Conservation (phyloP, 2,797 vertebrate species). For the Heterohyrax brucei region DNA sequence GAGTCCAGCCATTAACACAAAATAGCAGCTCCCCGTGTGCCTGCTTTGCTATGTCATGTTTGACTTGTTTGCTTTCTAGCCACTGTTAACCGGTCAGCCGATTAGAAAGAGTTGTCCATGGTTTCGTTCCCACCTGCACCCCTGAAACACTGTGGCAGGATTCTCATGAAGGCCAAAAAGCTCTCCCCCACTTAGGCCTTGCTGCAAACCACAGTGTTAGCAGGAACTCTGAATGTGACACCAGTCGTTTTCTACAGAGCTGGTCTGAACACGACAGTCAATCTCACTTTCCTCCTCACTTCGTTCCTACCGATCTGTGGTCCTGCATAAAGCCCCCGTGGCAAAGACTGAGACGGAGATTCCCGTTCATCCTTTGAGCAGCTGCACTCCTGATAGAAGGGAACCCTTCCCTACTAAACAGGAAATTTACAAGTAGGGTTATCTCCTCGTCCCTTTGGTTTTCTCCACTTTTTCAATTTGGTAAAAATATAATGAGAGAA, state of each 20-base stretch:
- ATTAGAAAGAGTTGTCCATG: not conserved
- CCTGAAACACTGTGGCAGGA: not conserved
- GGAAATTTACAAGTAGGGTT: conserved; percentile 37
- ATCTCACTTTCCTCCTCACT: conserved; percentile 58
- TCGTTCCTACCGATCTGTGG: conserved; percentile 57
- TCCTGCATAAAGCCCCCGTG: conserved; percentile 30
- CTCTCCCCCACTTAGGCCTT: not conserved
- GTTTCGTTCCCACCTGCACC: not conserved
- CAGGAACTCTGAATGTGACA: conserved; percentile 22
- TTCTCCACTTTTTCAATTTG: conserved; percentile 3
- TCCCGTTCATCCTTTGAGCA: not conserved
- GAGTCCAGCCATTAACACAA: not conserved
- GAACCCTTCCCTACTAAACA: not conserved
- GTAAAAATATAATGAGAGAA: not conserved
- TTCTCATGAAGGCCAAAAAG: not conserved
- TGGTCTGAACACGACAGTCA: conserved; percentile 36
- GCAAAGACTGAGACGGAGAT: conserved; percentile 33
- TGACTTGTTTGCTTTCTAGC: not conserved
- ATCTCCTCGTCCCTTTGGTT: conserved; percentile 3
- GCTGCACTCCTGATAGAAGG: not conserved
- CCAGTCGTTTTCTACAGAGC: conserved; percentile 54
- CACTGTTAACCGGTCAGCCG: not conserved
- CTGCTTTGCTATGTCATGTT: not conserved
- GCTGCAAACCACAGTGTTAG: not conserved
- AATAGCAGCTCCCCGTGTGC: not conserved